These are phyloP conservation scores for Palythoa grandiflora DNA, from an alignment of 92 coral and sea anemone species.

Conservation along the genomic window DNA sequence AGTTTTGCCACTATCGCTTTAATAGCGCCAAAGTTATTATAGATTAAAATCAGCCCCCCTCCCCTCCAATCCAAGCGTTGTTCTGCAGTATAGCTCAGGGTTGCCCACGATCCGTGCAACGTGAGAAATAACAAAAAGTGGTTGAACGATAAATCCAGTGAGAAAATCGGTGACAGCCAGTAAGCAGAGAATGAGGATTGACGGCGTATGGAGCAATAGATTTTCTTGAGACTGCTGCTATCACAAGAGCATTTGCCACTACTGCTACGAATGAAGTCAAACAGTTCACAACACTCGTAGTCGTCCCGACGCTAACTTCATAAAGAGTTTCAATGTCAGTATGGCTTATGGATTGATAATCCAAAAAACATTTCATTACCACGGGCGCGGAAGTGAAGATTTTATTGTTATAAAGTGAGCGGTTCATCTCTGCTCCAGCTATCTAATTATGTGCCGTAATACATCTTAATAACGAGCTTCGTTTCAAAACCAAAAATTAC, in stretches of 20 bases:
- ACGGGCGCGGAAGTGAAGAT: neutral
- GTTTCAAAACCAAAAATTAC: no score
- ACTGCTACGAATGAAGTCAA: slow-evolving; percentile 13
- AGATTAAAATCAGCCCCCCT: no score
- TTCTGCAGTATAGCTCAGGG: slow-evolving; percentile 27
- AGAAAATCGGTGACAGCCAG: slow-evolving; percentile 29
- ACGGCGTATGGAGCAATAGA: slow-evolving; percentile 23
- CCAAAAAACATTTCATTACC: slow-evolving; percentile 25
- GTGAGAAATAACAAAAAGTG: slow-evolving; percentile 42
- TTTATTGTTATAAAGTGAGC: neutral
- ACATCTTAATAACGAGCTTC: no score
- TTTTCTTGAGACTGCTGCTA: slow-evolving; percentile 29
- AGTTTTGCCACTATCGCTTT: no score
- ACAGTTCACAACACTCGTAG: slow-evolving; percentile 25
- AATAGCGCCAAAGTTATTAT: no score
- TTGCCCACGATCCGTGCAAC: slow-evolving; percentile 25
- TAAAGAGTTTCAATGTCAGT: slow-evolving; percentile 22
- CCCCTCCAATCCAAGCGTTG: slow-evolving; percentile 20
- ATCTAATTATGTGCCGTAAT: no score
- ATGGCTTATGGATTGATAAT: slow-evolving; percentile 34
- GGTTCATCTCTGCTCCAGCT: slow-evolving; percentile 11
- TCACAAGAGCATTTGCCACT: slow-evolving; percentile 36
- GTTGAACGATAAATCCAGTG: slow-evolving; percentile 35
- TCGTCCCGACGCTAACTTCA: slow-evolving; percentile 25
- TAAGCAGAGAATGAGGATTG: slow-evolving; percentile 26